Conservation (phyloP, 2,888 invertebrate genomes). For the Adela reaumurella region DNA sequence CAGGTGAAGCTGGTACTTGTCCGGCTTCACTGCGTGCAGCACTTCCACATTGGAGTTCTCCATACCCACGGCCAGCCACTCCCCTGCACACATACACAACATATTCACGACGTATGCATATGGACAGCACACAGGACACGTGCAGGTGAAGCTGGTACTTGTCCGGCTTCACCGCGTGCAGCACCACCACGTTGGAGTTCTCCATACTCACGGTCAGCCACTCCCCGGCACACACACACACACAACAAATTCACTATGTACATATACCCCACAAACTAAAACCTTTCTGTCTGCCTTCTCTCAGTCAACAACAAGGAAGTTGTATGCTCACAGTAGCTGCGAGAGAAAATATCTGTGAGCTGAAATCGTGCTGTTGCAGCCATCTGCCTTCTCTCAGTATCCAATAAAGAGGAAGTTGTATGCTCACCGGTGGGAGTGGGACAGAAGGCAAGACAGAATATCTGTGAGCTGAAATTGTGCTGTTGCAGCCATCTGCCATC, state of each 20-base stretch:
- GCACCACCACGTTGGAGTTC: constrained; percentile 93
- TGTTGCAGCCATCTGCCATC: constrained; percentile 90
- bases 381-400: constrained; percentile 90
- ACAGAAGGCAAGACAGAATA: constrained; percentile 93
- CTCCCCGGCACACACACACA: constrained; percentile 60
- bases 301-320: no score
- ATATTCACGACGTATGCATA: no score
- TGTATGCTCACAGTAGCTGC: constrained; percentile 69
- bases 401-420: no score
- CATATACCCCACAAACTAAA: no score
- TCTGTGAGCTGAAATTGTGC: constrained; percentile 89
- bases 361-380: constrained; percentile 89
- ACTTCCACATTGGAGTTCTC: constrained; percentile 97
- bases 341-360: constrained; percentile 89
- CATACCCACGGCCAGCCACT: constrained; percentile 98
- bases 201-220: constrained; percentile 99
- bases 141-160: constrained; percentile 95
- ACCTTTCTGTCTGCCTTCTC: constrained; percentile 89
- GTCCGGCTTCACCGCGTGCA: constrained; percentile 87
- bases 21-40: constrained; percentile 82
- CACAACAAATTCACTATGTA: no score
- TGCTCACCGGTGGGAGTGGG: constrained; percentile 75
- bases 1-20: constrained; percentile 92
- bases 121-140: constrained; percentile 93
- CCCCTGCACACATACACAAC: constrained; percentile 51